A percentile compares a stretch with the other conserved stretches of the same genome.
Conservation (phyloP, 1,140 invertebrate species). For the Drosophila littoralis region DNA sequence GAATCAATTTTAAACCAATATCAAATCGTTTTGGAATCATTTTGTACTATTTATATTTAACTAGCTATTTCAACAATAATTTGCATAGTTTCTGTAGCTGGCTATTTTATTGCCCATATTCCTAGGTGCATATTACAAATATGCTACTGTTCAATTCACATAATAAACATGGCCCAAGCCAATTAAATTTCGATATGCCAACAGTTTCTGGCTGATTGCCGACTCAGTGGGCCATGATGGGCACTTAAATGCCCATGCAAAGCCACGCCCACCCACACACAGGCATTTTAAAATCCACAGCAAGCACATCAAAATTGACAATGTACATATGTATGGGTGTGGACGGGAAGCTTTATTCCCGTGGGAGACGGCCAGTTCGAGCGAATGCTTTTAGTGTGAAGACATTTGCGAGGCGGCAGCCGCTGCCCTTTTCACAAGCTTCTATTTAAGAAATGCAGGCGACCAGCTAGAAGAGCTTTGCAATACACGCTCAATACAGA, state of each 20-base stretch:
- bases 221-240: constrained; percentile 14
- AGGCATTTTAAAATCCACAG: constrained; percentile 22
- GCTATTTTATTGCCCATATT: not conserved
- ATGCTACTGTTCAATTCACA: constrained; percentile 5
- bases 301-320: constrained; percentile 29
- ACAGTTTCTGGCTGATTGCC: constrained; percentile 34
- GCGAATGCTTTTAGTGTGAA: constrained; percentile 72
- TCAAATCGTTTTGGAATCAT: too few relatives aligned
- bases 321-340: not conserved
- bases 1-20: not conserved
- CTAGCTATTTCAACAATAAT: not conserved
- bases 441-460: constrained; percentile 67
- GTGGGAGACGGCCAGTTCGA: not conserved
- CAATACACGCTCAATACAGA: constrained; percentile 45
- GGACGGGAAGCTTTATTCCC: not conserved
- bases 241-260: constrained; percentile 23
- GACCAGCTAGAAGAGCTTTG: constrained; percentile 45
- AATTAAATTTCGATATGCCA: constrained; percentile 32
- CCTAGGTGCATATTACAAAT: not conserved
- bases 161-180: constrained; percentile 25
- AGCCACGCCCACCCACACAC: constrained; percentile 3
- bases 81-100: not conserved
- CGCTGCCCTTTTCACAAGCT: constrained; percentile 56
- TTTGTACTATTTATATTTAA: too few relatives aligned
- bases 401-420: constrained; percentile 45